Base-by-base conservation (phyloP, 2,797 vertebrate species). In the Sternotherus odoratus region DNA sequence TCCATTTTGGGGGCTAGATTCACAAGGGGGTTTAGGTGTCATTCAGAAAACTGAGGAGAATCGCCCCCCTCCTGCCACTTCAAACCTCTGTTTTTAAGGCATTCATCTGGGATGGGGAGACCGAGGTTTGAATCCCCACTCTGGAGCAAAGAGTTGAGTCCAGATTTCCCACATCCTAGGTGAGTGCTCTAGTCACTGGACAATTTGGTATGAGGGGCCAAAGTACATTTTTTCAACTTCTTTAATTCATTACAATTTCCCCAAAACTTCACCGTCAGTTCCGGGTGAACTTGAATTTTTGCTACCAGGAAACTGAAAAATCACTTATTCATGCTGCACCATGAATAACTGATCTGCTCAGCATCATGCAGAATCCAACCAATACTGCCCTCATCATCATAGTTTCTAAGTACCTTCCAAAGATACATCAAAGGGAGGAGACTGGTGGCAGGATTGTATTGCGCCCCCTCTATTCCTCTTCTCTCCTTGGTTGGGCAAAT, bases 381-480 rank as follows among this genome's bases (percentile, higher is more conserved):
- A 23, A 3, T 21, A 23, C n/a, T 23, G n/a, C n/a, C 66, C 21
- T 39, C 36, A 39, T 39, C 19, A 69, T n/a, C 36, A 69, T 39
- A 12, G 72, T 6, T 26, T 72, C 12, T 43, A 39, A 43, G 24
- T 15, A 28, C 24, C 72, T 46, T 75, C 26, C 43, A 75, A 69
- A 39, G n/a, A 69, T 69, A 21, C 63, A 39, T 23, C 66, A 39
- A 39, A 36, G 21, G 26, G 26, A 17, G 90, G 93, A 97, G 95
- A 94, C 86, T 95, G 92, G 84, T 24, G 92, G 96, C 95, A 90
- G 53, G 75, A 79, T 17, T 75, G 21, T 91, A 91, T 93, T 80
- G 75, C 5, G 51, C 87, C 91, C 48, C 46, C 91, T 97, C 96
- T 96, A 90, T 96, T 96, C 94, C 94, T 95, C 94, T 96, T 93